Evolutionary conservation across 2,113 vertebrate genomes (phyloP), one percentile per base, ranked within the genome.

Genomic region (Ascaphus truei): DNA sequence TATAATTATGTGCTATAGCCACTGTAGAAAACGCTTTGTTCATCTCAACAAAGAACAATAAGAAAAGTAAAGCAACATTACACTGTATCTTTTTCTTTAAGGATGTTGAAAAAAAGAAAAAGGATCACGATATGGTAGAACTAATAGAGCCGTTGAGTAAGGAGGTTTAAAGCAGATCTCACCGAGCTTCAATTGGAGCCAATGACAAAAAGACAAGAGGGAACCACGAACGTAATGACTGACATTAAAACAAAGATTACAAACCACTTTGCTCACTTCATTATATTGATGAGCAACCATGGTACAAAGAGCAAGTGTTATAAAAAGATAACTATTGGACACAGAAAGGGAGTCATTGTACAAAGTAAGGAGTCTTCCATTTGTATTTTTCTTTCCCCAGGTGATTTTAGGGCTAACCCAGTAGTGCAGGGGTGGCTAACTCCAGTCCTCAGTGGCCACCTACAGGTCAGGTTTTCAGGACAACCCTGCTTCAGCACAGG

Each of bases 1-100:
- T 89, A 89, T 91, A 92, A 92, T 92, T 91, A 89, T 85, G 87
- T 85, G 88, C 87, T 88, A 87, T 88, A 87, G 81, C 90, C 88
- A 89, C 85, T 89, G 89, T 82, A 82, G 87, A 89, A 90, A 89
- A 88, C 74, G 87, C 89, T 89, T 90, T 90, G 88, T 91, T 92
- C 89, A 76, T 81, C 83, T 82, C 88, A 88, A 92, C 88, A 92
- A 92, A 90, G 90, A 85, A 90, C 88, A 92, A 89, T 91, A 88
- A 90, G 86, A 85, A 61, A 89, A 90, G 90, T 88, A 81, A 90
- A 88, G 85, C 88, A 83, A 85, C 88, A 83, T 89, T 90, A 87
- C 84, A 80, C 88, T 88, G 85, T 88, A 85, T 88, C 88, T 87
- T 87, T 89, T 92, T 87, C 89, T 90, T 91, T 85, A 92, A 91